Conservation (phyloP, 1,140 invertebrate species). For the Varroa destructor region DNA sequence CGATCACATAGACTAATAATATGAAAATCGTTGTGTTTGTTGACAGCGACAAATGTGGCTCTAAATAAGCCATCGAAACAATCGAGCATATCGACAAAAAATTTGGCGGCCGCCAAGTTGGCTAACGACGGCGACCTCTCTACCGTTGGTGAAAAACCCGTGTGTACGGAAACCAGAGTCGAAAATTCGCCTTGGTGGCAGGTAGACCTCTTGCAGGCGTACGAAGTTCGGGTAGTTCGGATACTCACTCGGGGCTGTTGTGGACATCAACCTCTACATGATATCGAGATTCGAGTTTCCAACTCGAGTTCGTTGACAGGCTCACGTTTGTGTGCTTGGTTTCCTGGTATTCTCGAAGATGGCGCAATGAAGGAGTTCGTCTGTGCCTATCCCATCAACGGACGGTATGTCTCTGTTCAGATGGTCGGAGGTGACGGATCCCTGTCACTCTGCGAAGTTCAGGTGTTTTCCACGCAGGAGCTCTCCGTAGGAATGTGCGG, state of each 20-base stretch:
- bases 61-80: conserved; percentile 73
- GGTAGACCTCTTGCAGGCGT: conserved; percentile 66
- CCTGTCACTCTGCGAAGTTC: conserved; percentile 73
- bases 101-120: conserved; percentile 61
- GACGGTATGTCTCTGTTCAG: conserved; percentile 73
- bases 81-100: conserved; percentile 56
- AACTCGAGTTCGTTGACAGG: conserved; percentile 69
- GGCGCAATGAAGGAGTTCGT: conserved; percentile 75
- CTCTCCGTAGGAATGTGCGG: conserved; percentile 27
- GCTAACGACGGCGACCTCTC: conserved; percentile 69
- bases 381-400: conserved; percentile 64
- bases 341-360: conserved; percentile 77
- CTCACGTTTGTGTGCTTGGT: conserved; percentile 81
- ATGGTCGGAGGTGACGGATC: conserved; percentile 77
- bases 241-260: conserved; percentile 73
- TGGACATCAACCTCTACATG: conserved; percentile 73
- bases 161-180: conserved; percentile 72
- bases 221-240: conserved; percentile 64
- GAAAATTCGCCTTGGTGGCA: conserved; percentile 78
- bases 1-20: too few species aligned
- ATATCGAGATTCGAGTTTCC: conserved; percentile 76
- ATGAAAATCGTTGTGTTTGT: background rate
- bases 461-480: conserved; percentile 72
- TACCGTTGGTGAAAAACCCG: conserved; percentile 66
- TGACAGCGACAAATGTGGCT: conserved; percentile 53